A percentile compares a stretch with the other conserved stretches of the same genome.
Evolutionary conservation across 2,797 vertebrate species (phyloP).

Genomic region (Pyrocephalus nanus): DNA sequence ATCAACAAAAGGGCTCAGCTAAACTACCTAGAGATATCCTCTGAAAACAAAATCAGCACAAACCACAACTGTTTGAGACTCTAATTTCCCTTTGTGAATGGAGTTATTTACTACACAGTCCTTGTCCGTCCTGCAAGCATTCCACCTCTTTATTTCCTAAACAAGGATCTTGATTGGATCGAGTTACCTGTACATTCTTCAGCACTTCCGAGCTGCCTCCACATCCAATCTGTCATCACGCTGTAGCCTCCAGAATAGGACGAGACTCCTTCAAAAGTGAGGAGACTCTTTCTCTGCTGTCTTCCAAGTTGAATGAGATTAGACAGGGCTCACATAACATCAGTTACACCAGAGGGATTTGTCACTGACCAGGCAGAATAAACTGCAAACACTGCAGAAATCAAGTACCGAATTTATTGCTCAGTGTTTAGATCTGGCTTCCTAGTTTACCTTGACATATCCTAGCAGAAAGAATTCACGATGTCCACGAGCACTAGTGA

Average conservation of each 20-base stretch:
- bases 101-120: neutral
- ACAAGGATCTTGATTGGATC: neutral
- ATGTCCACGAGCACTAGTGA: neutral
- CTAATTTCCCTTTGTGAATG: neutral
- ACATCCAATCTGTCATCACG: neutral
- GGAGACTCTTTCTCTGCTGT: neutral
- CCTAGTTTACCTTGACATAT: neutral
- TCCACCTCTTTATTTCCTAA: neutral
- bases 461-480: neutral
- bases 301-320: neutral
- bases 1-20: neutral
- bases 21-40: neutral
- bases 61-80: neutral
- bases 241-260: neutral
- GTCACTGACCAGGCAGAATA: neutral
- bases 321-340: neutral
- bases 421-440: neutral
- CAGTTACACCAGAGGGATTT: neutral
- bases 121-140: neutral
- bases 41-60: neutral
- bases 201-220: neutral
- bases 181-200: neutral
- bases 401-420: neutral
- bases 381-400: neutral
- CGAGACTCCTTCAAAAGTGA: neutral